Conservation (phyloP, 2,888 invertebrate species). For the Volucella inflata region DNA sequence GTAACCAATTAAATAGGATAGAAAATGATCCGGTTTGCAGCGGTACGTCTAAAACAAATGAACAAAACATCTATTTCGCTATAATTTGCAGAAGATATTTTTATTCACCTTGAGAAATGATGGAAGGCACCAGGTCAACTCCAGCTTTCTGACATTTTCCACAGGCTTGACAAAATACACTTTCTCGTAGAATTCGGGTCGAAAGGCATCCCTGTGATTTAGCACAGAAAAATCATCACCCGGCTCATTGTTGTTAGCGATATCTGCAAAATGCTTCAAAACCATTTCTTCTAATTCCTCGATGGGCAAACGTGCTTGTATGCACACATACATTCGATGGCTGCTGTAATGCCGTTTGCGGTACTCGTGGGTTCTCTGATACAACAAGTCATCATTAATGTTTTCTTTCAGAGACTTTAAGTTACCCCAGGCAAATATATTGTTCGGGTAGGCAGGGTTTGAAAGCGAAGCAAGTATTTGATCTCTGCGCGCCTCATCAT, state of each 20-base stretch:
- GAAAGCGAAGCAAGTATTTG: conserved; percentile 90
- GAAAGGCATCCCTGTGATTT: conserved; percentile 80
- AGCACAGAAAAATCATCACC: conserved; percentile 86
- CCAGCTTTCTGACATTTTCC: conserved; percentile 89
- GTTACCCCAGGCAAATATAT: conserved; percentile 95
- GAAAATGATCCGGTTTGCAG: conserved; percentile 86
- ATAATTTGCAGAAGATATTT: background rate
- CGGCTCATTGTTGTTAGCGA: conserved; percentile 88
- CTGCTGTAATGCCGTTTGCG: conserved; percentile 92
- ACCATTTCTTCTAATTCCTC: conserved; percentile 82
- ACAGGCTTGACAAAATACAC: conserved; percentile 90
- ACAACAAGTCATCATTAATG: conserved; percentile 88
- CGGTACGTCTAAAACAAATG: conserved; percentile 78
- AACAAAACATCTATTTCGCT: conserved; percentile 10
- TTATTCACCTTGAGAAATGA: conserved; percentile 77
- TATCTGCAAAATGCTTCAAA: conserved; percentile 87
- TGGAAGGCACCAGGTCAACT: conserved; percentile 83
- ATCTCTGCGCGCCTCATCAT: conserved; percentile 90
- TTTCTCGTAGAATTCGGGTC: conserved; percentile 80
- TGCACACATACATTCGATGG: conserved; percentile 93
- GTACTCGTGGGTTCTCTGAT: conserved; percentile 89
- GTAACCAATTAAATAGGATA: conserved; percentile 92
- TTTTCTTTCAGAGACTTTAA: conserved; percentile 88
- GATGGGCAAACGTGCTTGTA: conserved; percentile 87
- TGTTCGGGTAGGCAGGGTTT: conserved; percentile 87